Evolutionary conservation across 2,113 vertebrate species (phyloP), one percentile per base, ranked within the genome.

Genomic region (Ctenomys sociabilis): DNA sequence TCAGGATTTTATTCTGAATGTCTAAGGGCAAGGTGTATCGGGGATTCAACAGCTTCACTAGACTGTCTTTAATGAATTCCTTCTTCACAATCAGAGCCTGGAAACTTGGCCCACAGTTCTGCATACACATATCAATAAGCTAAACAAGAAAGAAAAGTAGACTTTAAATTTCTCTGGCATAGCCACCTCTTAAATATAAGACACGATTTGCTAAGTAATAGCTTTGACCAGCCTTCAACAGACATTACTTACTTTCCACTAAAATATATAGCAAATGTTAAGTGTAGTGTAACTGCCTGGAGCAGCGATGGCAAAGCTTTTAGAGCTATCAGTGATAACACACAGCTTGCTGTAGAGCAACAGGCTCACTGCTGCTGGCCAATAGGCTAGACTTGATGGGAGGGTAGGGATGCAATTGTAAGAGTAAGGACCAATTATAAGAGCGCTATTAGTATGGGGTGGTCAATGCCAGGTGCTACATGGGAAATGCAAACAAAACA

Each of bases 81-180:
- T 98, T 99, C 98, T 98, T 99, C 97, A 99, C 98, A 73, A 98
- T 97, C 80, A 99, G 95, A 73, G 98, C 97, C n/a, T 98, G 98
- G 97, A 99, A 99, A 52, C 97, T 97, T 0, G 98, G 98, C 43
- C 98, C 98, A 89, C 99, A 99, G 96, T 99, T 99, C 97, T 98
- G 98, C 88, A 99, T 63, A 26, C 98, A 99, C 98, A 98, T 99
- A 68, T 98, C 98, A 61, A 99, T 97, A 86, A 99, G 97, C 99
- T 99, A 97, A 78, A 95, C 59, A 28, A 96, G 59, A 96, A 30
- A 97, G 52, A 97, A 96, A 49, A 30, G 37, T 22, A 80, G 72
- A 87, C 7, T 70, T 80, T 73, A 17, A 40, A 92, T 37, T 52
- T 94, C 75, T 35, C 59, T 80, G 66, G 68, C 45, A 91, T 90